Percentiles rank a stretch among this genome's conserved stretches.
phyloP scores from a whole-genome alignment of 2,797 vertebrate species.

The Myotis pilosus region DNA sequence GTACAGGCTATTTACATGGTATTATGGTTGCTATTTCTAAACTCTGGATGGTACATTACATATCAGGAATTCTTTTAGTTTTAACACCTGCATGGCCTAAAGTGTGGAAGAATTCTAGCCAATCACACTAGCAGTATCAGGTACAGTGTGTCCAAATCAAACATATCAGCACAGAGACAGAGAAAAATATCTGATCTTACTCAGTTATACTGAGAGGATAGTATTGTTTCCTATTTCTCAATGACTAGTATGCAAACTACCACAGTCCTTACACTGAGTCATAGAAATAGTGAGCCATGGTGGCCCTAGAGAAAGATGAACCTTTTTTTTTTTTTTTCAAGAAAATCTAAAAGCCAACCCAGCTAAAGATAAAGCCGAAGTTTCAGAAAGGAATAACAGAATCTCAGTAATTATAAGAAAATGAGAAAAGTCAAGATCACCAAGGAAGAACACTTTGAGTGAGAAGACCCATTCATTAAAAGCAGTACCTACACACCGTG shows the following conservation, averaged over 20 bases:
- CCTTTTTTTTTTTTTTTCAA: background rate
- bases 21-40: background rate
- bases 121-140: background rate
- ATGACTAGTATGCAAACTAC: background rate
- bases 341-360: conserved; percentile 9
- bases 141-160: background rate
- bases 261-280: background rate
- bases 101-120: background rate
- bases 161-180: background rate
- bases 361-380: background rate
- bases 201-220: background rate
- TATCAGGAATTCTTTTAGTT: background rate
- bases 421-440: background rate
- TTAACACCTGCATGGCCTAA: background rate
- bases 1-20: background rate
- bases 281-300: background rate
- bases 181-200: background rate
- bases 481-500: background rate
- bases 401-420: background rate
- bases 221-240: conserved; percentile 28
- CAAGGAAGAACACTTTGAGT: background rate
- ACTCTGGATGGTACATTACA: background rate
- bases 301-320: background rate
- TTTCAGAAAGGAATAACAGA: background rate
- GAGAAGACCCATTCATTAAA: background rate